These are phyloP conservation scores for Pantherophis alleghaniensis DNA, from an alignment of 2,797 vertebrate species.

Conservation along the genomic window DNA sequence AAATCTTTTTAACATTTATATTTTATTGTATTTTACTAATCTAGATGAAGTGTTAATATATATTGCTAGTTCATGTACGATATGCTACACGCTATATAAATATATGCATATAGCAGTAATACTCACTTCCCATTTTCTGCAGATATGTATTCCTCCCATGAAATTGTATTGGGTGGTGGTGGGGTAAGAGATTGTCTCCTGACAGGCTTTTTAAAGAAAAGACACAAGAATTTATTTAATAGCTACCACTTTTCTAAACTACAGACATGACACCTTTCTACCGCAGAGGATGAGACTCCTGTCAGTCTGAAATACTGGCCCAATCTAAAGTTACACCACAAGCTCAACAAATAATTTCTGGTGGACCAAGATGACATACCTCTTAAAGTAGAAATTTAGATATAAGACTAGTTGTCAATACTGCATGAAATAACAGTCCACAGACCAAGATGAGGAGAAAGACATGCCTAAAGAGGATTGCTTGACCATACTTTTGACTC, in stretches of 20 bases:
- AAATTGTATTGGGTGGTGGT: slow-evolving; percentile 90
- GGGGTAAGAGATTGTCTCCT: slow-evolving; percentile 90
- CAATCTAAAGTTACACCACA: not conserved
- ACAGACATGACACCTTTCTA: not conserved
- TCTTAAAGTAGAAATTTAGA: not conserved
- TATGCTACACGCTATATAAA: not conserved
- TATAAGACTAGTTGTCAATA: accelerated
- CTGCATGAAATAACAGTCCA: not conserved
- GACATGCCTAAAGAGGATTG: slow-evolving; percentile 4
- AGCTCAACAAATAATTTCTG: not conserved
- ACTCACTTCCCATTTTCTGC: slow-evolving; percentile 94
- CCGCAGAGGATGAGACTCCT: not conserved
- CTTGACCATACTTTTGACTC: not conserved
- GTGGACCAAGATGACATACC: not conserved
- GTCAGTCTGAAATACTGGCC: not conserved
- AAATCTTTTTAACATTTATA: not conserved
- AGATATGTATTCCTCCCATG: slow-evolving; percentile 97
- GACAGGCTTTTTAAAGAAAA: slow-evolving; percentile 76
- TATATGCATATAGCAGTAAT: not conserved
- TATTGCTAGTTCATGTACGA: not conserved
- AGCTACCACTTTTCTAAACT: not conserved
- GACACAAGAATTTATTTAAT: not conserved
- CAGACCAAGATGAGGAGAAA: not conserved
- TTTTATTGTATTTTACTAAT: not conserved
- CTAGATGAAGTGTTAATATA: not conserved